Base-by-base conservation (phyloP, 2,113 vertebrate genomes). In the Nanorana parkeri region DNA sequence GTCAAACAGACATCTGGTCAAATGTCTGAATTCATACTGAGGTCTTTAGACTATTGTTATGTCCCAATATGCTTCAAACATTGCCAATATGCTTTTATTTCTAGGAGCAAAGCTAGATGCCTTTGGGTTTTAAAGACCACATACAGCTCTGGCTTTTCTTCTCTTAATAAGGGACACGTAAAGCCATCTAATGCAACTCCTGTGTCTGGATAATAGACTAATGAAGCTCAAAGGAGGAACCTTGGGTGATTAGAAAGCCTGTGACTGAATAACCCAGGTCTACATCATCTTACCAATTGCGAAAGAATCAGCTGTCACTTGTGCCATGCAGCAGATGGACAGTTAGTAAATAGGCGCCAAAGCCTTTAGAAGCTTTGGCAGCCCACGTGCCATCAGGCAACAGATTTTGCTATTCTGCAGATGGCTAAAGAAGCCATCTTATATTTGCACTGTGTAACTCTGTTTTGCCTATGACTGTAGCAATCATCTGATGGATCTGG, bases 351-450 rank as follows among this genome's bases (percentile, higher is more conserved):
- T 88, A 87, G 88, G 87, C 90, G 92, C 94, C 93, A 94, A 94
- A 91, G 91, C 93, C 91, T 94, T 94, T 93, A 94, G 94, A 94
- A 92, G 92, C 91, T 90, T 94, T 94, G 94, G 94, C 94, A 94
- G 90, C 88, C 87, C 87, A 32, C 87, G 90, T 89, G 67, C 91
- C 92, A 92, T 93, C 94, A 90, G 93, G 89, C 92, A 93, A 90
- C 90, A 91, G 92, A 90, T 91, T 91, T 90, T 93, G 92, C 94
- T 92, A 92, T 92, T 91, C 91, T 92, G 90, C 94, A 94, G 93
- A 94, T 94, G 93, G 93, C 88, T 86, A 86, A 78, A 86, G 89
- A 81, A 81, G 93, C 91, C 92, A 92, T 90, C 90, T 90, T 91
- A 90, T 41, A 84, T 88, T 88, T 76, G 58, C 87, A 60, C 81